These are phyloP conservation scores for Sympetrum striolatum DNA, from an alignment of 2,888 invertebrate species.

Conservation along the genomic window DNA sequence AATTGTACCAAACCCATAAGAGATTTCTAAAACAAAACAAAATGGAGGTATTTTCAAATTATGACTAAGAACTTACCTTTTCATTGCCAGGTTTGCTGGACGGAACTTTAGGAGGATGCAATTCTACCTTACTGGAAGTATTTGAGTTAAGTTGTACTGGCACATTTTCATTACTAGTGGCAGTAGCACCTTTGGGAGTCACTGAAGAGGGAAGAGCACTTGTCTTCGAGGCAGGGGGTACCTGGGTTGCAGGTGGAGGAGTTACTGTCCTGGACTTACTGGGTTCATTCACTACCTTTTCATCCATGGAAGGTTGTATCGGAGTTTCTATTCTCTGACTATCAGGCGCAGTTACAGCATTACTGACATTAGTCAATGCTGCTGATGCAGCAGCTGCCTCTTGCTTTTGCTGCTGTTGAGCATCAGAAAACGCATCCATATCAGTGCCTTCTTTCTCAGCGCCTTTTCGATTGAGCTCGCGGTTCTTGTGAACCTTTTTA, in stretches of 20 bases:
- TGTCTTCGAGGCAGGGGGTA: not conserved
- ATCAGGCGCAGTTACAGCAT: not conserved
- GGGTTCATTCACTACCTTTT: not conserved
- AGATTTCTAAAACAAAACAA: too few relatives aligned
- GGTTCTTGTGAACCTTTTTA: conserved; percentile 62
- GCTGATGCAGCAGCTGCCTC: not conserved
- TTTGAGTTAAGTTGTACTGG: not conserved
- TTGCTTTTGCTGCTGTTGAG: conserved; percentile 14
- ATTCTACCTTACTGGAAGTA: conserved; percentile 2
- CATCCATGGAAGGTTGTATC: not conserved
- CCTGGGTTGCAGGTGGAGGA: not conserved
- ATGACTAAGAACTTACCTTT: not conserved
- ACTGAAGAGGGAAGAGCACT: not conserved
- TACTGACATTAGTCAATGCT: not conserved
- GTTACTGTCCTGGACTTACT: not conserved
- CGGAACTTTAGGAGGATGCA: conserved; percentile 7
- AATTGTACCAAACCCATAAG: too few relatives aligned
- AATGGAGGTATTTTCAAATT: too few relatives aligned
- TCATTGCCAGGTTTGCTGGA: conserved; percentile 13
- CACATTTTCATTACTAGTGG: not conserved
- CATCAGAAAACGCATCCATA: conserved; percentile 65
- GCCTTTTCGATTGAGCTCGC: conserved; percentile 65
- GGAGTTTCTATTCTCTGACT: conserved; percentile 23
- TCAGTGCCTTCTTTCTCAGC: conserved; percentile 68
- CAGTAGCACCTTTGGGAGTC: not conserved